Evolutionary conservation across 2,113 vertebrate species (phyloP).

Genomic region (Cheirogaleus medius): DNA sequence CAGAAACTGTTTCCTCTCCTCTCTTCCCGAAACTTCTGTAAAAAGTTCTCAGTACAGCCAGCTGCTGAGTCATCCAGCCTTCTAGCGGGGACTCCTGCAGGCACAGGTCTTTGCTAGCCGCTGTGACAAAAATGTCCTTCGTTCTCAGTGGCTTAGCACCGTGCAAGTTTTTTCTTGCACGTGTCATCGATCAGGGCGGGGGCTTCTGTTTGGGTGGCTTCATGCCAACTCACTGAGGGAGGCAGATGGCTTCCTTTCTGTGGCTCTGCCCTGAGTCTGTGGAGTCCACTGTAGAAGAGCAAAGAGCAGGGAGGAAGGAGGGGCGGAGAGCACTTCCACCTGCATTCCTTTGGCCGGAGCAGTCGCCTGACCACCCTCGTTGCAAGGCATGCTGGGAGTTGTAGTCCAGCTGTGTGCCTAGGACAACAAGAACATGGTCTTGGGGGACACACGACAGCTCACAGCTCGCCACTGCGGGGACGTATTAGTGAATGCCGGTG

Average conservation of each 20-base stretch:
- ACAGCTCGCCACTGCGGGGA: rapidly evolving
- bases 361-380: background rate
- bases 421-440: background rate
- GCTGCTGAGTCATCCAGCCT: background rate
- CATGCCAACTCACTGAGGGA: background rate
- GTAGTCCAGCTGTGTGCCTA: background rate
- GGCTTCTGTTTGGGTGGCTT: background rate
- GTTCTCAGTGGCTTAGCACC: background rate
- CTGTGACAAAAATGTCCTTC: background rate
- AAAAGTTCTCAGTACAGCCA: background rate
- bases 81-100: too few relatives aligned
- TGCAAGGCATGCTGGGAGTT: background rate
- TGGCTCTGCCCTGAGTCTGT: background rate
- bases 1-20: background rate
- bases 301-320: background rate
- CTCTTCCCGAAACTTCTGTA: background rate
- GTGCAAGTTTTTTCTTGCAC: background rate
- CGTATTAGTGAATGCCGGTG: rapidly evolving
- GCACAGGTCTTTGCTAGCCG: background rate
- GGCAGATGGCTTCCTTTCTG: background rate
- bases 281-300: background rate
- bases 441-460: rapidly evolving
- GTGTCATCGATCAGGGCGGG: background rate
- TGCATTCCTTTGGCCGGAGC: background rate
- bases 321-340: background rate